These are phyloP conservation scores for Drosophila bipectinata DNA, from an alignment of 1,140 invertebrate species.

Conservation along the genomic window DNA sequence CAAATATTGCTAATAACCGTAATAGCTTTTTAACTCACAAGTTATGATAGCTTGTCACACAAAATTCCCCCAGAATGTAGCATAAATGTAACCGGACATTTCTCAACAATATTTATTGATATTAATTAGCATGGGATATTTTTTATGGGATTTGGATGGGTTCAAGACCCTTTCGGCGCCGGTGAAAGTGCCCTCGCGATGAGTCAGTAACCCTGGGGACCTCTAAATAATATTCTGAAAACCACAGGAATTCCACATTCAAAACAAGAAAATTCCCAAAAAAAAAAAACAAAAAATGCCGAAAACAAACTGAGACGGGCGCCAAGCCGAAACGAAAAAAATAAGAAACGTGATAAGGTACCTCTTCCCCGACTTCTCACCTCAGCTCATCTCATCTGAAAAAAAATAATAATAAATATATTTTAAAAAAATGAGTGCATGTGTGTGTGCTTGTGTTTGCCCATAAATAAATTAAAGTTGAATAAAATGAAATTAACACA, in stretches of 20 bases:
- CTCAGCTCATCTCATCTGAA: too few relatives aligned
- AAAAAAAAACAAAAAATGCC: slow-evolving; percentile 10
- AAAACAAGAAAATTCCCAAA: slow-evolving; percentile 58
- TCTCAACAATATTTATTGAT: slow-evolving; percentile 19
- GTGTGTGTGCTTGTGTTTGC: slow-evolving; percentile 11
- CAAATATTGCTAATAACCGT: too few relatives aligned
- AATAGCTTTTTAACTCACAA: too few relatives aligned
- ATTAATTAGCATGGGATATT: neutral
- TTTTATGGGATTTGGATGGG: slow-evolving; percentile 8
- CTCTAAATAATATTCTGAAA: neutral
- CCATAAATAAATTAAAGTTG: slow-evolving; percentile 46
- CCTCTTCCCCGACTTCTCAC: neutral
- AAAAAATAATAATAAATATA: slow-evolving; percentile 12
- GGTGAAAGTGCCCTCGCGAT: slow-evolving; percentile 61
- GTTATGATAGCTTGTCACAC: neutral
- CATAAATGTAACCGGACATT: slow-evolving; percentile 6
- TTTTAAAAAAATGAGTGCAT: slow-evolving; percentile 5
- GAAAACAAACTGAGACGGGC: slow-evolving; percentile 5
- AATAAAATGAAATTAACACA: slow-evolving; percentile 11
- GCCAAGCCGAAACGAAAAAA: slow-evolving; percentile 26
- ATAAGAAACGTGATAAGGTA: slow-evolving; percentile 71
- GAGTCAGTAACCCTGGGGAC: slow-evolving; percentile 35
- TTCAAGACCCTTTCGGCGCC: slow-evolving; percentile 42
- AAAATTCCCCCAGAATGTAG: slow-evolving; percentile 1
- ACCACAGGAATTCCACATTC: slow-evolving; percentile 52